Base-by-base conservation (phyloP, 2,797 vertebrate genomes). In the Sorex maritimensis region DNA sequence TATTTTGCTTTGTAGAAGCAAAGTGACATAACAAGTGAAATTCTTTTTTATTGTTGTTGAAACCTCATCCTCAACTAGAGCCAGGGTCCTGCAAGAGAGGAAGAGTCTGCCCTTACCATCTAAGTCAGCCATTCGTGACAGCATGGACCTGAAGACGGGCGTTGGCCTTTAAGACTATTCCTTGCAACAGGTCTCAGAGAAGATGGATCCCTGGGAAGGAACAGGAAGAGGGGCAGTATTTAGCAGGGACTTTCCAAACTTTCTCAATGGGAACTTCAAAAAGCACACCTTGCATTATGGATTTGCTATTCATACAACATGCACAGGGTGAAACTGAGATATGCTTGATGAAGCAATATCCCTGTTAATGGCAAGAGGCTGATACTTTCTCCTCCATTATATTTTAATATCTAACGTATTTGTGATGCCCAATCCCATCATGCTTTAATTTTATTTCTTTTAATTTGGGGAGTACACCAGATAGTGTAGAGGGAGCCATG, bases 371-470 rank as follows among this genome's bases (percentile, higher is more conserved):
- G 2, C 44, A 6, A 78, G 2, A 67, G 11, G 73, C 49, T 94
- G 24, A 34, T n/a, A 23, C 10, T 80, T 71, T 95, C 61, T 46
- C 46, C 9, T 28, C 8, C n/a, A 82, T 73, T 79, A 26, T 74
- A 46, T 86, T 91, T 63, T 21, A 72, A n/a, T 58, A 85, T n/a
- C 75, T 79, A 81, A 68, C 41, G 28, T 49, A 28, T 69, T 58
- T 86, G 79, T 82, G 4, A 63, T 68, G 15, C 38, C 61, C 46
- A 63, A 65, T 28, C 13, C 52, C 52, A 14, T 55, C 13, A 55
- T 55, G 13, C 17, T 55, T 55, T 14, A 10, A 55, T 55, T 55
- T 55, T 55, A 55, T 14, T 55, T 55, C 12, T 14, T 14, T 55
- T 55, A 55, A 14, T 55, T 55, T 55, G 1, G 13, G 52, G 52